Evolutionary conservation across 1,140 invertebrate species (phyloP).

Genomic region (Oncopodura yosiiana): DNA sequence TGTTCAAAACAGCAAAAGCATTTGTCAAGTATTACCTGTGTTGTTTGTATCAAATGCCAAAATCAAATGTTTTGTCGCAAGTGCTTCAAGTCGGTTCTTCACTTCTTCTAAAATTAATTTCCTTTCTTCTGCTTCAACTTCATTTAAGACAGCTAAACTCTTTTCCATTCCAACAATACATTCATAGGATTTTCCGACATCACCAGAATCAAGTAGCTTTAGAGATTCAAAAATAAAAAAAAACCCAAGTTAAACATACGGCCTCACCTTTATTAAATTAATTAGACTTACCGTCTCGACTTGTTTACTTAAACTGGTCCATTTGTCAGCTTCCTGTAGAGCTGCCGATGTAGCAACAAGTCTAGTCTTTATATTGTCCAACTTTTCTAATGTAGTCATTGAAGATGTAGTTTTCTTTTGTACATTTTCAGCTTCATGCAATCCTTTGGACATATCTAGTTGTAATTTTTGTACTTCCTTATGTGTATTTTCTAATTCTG

Average conservation of each 20-base stretch:
- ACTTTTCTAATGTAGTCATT: constrained; percentile 31
- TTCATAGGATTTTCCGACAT: constrained; percentile 33
- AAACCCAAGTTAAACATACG: background rate
- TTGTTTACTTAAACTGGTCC: constrained; percentile 32
- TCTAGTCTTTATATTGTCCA: constrained; percentile 29
- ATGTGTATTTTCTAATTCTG: constrained; percentile 27
- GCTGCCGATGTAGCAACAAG: constrained; percentile 27
- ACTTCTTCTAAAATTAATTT: constrained; percentile 33
- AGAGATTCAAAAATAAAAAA: background rate
- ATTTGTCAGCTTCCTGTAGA: constrained; percentile 35
- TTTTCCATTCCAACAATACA: constrained; percentile 34
- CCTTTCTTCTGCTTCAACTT: constrained; percentile 23
- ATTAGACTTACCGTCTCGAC: constrained; percentile 25
- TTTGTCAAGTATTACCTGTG: constrained; percentile 11
- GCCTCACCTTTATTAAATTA: background rate
- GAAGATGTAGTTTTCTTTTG: constrained; percentile 32
- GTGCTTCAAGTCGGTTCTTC: constrained; percentile 34
- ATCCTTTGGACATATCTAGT: constrained; percentile 23
- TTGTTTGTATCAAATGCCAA: constrained; percentile 35
- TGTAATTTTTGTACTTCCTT: constrained; percentile 25
- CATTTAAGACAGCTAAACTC: constrained; percentile 26
- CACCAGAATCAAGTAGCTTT: constrained; percentile 31
- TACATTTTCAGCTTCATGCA: constrained; percentile 30
- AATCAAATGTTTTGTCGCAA: constrained; percentile 34
- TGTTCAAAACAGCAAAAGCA: background rate